A percentile compares a stretch with the other conserved stretches of the same genome.
phyloP scores from a whole-genome alignment of 2,797 vertebrate species.

The Neoniphon sammara region DNA sequence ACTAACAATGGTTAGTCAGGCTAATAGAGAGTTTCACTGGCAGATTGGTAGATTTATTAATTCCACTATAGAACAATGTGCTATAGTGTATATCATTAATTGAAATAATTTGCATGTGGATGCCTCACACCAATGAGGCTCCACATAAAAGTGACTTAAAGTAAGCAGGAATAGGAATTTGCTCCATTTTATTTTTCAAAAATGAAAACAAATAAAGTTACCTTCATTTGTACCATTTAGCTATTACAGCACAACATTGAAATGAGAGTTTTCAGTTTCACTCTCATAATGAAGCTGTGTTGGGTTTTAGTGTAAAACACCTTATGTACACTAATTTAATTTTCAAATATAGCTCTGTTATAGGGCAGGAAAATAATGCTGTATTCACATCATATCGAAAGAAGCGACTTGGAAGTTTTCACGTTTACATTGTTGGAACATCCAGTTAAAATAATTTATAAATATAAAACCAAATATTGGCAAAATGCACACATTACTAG shows the following conservation, averaged over 20 bases:
- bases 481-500: too few relatives aligned
- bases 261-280: not conserved
- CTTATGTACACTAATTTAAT: not conserved
- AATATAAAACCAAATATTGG: too few relatives aligned
- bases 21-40: constrained; percentile 26
- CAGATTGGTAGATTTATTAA: not conserved
- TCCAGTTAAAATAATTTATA: not conserved
- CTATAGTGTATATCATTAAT: not conserved
- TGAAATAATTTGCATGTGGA: constrained; percentile 18
- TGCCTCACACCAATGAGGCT: not conserved
- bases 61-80: constrained; percentile 7
- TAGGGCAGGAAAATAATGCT: not conserved
- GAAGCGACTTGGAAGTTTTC: not conserved
- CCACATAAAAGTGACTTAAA: constrained; percentile 41
- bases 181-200: not conserved
- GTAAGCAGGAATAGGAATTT: constrained; percentile 37
- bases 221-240: not conserved
- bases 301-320: not conserved
- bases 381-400: not conserved
- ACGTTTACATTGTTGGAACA: not conserved
- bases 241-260: not conserved
- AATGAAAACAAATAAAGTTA: constrained; percentile 12
- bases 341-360: constrained; percentile 1
- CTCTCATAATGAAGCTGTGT: not conserved
- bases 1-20: constrained; percentile 6